Percentiles rank a stretch among this genome's conserved stretches.
These are phyloP conservation scores for Drosophila nigritarsus DNA, from an alignment of 2,888 invertebrate genomes.

Conservation along the genomic window DNA sequence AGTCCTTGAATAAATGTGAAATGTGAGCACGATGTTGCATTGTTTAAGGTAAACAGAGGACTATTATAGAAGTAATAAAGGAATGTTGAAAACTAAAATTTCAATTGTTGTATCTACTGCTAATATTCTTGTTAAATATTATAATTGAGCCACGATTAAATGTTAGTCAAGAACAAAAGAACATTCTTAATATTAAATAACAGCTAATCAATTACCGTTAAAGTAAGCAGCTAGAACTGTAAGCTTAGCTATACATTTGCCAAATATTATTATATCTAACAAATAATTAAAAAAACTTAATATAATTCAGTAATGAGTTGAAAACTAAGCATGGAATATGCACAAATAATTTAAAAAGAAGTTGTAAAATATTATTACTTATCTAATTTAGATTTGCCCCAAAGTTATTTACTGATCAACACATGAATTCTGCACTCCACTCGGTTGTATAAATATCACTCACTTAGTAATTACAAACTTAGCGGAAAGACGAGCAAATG, in stretches of 20 bases:
- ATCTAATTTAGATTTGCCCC: background rate
- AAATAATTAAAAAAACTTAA: background rate
- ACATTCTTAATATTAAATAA: background rate
- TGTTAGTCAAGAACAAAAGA: background rate
- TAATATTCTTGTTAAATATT: background rate
- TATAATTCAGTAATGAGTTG: background rate
- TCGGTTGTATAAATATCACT: slow-evolving; percentile 2
- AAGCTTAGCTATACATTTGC: background rate
- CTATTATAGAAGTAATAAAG: background rate
- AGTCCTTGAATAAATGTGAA: background rate
- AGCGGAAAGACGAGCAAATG: background rate
- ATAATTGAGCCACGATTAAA: background rate
- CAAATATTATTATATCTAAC: background rate
- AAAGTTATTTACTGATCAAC: slow-evolving; percentile 10
- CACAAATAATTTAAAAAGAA: background rate
- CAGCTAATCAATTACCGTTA: background rate
- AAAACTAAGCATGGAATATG: background rate
- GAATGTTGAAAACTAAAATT: background rate
- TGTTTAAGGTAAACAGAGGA: background rate
- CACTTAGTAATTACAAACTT: slow-evolving; percentile 20
- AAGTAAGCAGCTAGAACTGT: background rate
- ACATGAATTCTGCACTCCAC: background rate
- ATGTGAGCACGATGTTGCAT: background rate
- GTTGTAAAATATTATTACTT: background rate
- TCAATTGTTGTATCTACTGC: background rate